phyloP scores from a whole-genome alignment of 2,113 vertebrate genomes.

The Ptyas mucosa region DNA sequence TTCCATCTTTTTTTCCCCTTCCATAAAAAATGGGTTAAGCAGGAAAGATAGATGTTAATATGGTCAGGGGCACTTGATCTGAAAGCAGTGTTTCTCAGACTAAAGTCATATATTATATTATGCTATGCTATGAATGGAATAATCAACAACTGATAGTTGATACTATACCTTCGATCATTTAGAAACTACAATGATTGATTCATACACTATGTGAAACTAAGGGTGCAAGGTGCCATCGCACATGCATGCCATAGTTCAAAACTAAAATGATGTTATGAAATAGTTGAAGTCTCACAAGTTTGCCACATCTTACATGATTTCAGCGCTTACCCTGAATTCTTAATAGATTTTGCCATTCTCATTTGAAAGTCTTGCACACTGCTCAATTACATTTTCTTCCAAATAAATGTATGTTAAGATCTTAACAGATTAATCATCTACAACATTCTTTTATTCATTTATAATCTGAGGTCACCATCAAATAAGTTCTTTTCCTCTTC shows the following conservation, averaged over 20 bases:
- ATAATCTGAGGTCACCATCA: constrained; percentile 1
- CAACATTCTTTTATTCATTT: background rate
- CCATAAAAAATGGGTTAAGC: background rate
- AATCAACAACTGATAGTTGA: background rate
- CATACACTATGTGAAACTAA: background rate
- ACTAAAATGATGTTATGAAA: background rate
- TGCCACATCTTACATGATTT: background rate
- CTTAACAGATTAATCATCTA: background rate
- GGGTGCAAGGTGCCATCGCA: background rate
- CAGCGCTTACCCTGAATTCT: background rate
- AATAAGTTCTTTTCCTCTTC: background rate
- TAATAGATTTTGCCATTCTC: background rate
- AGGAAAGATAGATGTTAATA: background rate
- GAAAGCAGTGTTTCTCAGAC: background rate
- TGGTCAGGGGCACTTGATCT: background rate
- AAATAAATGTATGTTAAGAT: background rate
- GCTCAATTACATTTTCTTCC: background rate
- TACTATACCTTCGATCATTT: background rate
- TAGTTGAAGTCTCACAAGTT: background rate
- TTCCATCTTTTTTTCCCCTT: background rate
- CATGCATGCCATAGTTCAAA: background rate
- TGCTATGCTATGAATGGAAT: background rate
- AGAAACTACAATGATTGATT: background rate
- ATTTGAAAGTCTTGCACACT: background rate
- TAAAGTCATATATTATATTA: background rate